Percentiles rank a stretch among this genome's conserved stretches.
phyloP scores from a whole-genome alignment of 1,140 invertebrate genomes.

The Brachionus rotundiformis region DNA sequence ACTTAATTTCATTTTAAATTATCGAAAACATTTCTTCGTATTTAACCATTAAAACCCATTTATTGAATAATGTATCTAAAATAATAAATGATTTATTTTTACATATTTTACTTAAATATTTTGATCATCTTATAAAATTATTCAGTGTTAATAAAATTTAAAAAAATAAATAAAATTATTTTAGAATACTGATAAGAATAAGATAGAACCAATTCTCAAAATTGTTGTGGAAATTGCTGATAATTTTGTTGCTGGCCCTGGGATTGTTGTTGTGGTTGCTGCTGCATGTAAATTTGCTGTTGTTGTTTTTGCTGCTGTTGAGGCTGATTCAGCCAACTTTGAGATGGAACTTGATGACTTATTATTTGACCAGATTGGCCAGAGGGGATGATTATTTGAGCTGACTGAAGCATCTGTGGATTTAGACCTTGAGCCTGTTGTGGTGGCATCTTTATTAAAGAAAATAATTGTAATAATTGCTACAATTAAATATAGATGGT shows the following conservation, averaged over 20 bases:
- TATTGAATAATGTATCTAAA: too few relatives aligned
- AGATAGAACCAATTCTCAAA: too few relatives aligned
- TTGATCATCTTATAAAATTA: too few relatives aligned
- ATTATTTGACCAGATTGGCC: neutral
- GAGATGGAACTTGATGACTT: neutral
- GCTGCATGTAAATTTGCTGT: slow-evolving; percentile 12
- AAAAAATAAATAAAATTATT: neutral
- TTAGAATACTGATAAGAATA: neutral
- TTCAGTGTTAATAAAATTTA: neutral
- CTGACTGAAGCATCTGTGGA: neutral
- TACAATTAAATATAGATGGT: too few relatives aligned
- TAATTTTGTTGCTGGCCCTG: slow-evolving; percentile 22
- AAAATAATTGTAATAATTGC: neutral
- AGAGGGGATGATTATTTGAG: neutral
- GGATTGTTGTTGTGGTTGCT: slow-evolving; percentile 28
- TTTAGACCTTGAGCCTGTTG: neutral
- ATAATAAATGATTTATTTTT: too few relatives aligned
- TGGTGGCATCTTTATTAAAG: neutral
- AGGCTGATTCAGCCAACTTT: slow-evolving; percentile 21
- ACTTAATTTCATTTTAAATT: too few relatives aligned
- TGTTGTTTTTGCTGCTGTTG: slow-evolving; percentile 14
- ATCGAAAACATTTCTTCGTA: too few relatives aligned
- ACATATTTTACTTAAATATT: too few relatives aligned
- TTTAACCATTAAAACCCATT: too few relatives aligned
- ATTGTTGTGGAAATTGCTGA: neutral